phyloP scores from a whole-genome alignment of 2,113 vertebrate genomes.

The Aphyosemion australe region DNA sequence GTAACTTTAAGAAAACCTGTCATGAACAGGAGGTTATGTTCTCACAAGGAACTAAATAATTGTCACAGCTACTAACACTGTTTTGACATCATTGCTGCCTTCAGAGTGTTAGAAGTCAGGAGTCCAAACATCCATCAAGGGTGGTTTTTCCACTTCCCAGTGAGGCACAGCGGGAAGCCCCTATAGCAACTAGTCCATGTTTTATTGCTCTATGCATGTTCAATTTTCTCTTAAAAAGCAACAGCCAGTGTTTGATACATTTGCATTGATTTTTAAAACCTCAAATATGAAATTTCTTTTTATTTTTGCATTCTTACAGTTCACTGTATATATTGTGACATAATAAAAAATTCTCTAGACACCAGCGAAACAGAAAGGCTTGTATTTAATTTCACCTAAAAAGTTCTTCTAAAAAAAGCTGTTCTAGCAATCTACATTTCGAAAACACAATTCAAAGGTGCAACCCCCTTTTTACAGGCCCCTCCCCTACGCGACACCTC shows the following conservation, averaged over 20 bases:
- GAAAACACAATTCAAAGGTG: too few species aligned
- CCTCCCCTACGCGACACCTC: too few species aligned
- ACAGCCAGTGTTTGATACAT: not conserved
- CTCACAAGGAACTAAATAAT: too few species aligned
- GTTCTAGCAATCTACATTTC: too few species aligned
- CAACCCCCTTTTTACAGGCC: too few species aligned
- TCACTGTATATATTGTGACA: not conserved
- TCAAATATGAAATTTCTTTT: slow-evolving; percentile 25
- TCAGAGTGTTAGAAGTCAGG: slow-evolving; percentile 24
- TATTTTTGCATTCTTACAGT: slow-evolving; percentile 8
- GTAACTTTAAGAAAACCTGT: too few species aligned
- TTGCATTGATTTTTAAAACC: not conserved
- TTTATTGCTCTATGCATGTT: not conserved
- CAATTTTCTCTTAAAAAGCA: slow-evolving; percentile 9
- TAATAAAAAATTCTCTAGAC: not conserved
- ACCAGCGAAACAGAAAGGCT: not conserved
- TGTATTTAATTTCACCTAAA: slow-evolving; percentile 19
- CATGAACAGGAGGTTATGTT: too few species aligned
- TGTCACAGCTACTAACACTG: too few species aligned
- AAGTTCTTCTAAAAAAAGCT: slow-evolving; percentile 1
- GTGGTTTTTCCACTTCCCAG: slow-evolving; percentile 1
- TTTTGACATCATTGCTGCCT: too few species aligned
- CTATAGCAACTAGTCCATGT: slow-evolving; percentile 24
- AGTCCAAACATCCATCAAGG: slow-evolving; percentile 40
- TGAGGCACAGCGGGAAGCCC: not conserved